phyloP scores from a whole-genome alignment of 2,113 vertebrate species.

The Silurus meridionalis region DNA sequence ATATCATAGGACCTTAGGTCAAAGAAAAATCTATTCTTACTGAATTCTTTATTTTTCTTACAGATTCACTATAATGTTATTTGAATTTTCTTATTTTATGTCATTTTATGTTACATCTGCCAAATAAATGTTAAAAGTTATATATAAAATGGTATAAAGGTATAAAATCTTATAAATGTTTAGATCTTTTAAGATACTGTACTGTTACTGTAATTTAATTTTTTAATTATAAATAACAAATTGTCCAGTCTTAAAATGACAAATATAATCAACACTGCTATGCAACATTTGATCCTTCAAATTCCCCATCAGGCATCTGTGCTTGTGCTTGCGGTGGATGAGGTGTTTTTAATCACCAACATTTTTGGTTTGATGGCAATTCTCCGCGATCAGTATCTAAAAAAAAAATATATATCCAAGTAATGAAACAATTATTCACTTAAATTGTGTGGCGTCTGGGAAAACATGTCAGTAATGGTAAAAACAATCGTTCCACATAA shows the following conservation, averaged over 20 bases:
- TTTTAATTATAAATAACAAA: not conserved
- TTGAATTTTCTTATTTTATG: not conserved
- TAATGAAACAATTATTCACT: not conserved
- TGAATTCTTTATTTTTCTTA: not conserved
- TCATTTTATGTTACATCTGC: not conserved
- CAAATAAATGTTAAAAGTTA: not conserved
- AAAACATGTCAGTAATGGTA: not conserved
- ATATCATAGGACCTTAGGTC: not conserved
- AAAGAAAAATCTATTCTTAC: not conserved
- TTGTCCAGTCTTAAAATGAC: not conserved
- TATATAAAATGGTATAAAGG: too few species aligned
- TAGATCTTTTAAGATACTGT: not conserved
- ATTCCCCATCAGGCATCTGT: not conserved
- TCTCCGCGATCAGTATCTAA: conserved; percentile 23
- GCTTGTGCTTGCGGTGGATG: not conserved
- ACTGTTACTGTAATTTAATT: not conserved
- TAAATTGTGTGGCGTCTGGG: not conserved
- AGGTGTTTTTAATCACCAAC: not conserved
- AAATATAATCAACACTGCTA: not conserved
- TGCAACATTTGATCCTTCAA: not conserved
- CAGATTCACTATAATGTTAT: not conserved
- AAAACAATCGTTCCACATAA: not conserved
- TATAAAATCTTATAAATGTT: too few species aligned
- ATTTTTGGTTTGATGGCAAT: not conserved
- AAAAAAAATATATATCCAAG: not conserved